A percentile compares a stretch with the other conserved stretches of the same genome.
Evolutionary conservation across 2,113 vertebrate genomes (phyloP).

Genomic region (Apistogramma diplotaenia): DNA sequence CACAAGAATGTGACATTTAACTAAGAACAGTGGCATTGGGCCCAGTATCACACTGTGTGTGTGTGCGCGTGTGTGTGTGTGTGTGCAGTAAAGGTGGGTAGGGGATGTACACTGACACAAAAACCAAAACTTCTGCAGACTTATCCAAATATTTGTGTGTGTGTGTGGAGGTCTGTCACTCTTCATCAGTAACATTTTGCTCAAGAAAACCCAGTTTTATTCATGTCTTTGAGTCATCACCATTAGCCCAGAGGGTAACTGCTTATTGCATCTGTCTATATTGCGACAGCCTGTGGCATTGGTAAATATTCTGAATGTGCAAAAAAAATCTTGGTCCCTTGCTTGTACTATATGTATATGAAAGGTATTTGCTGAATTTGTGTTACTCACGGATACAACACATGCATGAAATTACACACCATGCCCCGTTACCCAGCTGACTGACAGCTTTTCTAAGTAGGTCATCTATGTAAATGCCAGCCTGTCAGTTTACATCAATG

Average conservation of each 20-base stretch:
- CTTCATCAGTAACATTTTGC: constrained; percentile 28
- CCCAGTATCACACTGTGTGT: constrained; percentile 7
- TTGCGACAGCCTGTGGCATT: background rate
- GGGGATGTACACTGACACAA: background rate
- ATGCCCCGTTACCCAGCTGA: constrained; percentile 54
- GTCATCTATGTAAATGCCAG: constrained; percentile 75
- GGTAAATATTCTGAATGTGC: background rate
- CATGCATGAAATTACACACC: constrained; percentile 60
- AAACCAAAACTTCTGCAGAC: background rate
- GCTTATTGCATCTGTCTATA: background rate
- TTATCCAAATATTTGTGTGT: background rate
- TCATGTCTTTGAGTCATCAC: background rate
- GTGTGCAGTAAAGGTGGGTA: background rate
- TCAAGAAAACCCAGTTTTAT: background rate
- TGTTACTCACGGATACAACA: constrained; percentile 30
- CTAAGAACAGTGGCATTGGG: constrained; percentile 17
- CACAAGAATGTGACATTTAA: constrained; percentile 60
- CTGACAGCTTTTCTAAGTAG: constrained; percentile 70
- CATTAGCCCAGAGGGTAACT: background rate
- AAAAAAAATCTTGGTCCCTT: background rate
- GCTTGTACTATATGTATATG: background rate
- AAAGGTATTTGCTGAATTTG: constrained; percentile 15
- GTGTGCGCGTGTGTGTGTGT: constrained; percentile 11
- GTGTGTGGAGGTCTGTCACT: background rate
- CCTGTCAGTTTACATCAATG: constrained; percentile 70